Evolutionary conservation across 2,888 invertebrate species (phyloP).

Genomic region (Anaspis maculata): DNA sequence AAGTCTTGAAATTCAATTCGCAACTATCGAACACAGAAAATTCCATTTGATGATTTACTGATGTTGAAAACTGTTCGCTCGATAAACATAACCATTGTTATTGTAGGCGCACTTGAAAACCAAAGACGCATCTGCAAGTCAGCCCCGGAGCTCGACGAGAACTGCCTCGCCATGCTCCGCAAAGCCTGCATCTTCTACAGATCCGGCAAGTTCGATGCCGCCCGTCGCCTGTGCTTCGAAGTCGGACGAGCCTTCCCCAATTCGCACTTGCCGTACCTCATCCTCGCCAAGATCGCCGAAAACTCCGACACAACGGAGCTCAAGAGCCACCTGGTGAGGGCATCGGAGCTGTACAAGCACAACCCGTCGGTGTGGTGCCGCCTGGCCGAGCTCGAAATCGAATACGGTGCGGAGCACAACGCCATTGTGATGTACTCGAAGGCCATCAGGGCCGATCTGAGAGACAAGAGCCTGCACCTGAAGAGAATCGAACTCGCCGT

Average conservation of each 20-base stretch:
- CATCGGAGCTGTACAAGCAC: constrained; percentile 73
- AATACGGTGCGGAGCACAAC: constrained; percentile 63
- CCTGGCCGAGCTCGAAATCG: constrained; percentile 68
- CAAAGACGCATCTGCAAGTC: too few relatives aligned
- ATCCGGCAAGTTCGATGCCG: constrained; percentile 72
- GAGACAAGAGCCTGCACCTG: constrained; percentile 62
- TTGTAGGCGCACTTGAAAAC: too few relatives aligned
- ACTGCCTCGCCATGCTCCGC: constrained; percentile 83
- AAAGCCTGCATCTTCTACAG: constrained; percentile 87
- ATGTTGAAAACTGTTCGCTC: too few relatives aligned
- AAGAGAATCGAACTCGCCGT: constrained; percentile 65
- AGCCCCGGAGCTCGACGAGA: constrained; percentile 48
- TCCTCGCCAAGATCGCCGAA: constrained; percentile 84
- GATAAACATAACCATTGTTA: too few relatives aligned
- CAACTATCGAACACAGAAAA: too few relatives aligned
- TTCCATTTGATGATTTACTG: too few relatives aligned
- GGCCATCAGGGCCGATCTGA: constrained; percentile 67
- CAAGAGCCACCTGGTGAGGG: constrained; percentile 75
- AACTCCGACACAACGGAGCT: constrained; percentile 70
- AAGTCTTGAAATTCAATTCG: too few relatives aligned
- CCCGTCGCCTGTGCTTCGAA: constrained; percentile 87
- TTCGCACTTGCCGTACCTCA: constrained; percentile 84
- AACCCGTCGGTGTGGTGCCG: constrained; percentile 81
- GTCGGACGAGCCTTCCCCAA: constrained; percentile 83
- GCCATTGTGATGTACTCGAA: constrained; percentile 77